Base-by-base conservation (phyloP, 2,888 invertebrate species). In the Temnothorax rugatulus region DNA sequence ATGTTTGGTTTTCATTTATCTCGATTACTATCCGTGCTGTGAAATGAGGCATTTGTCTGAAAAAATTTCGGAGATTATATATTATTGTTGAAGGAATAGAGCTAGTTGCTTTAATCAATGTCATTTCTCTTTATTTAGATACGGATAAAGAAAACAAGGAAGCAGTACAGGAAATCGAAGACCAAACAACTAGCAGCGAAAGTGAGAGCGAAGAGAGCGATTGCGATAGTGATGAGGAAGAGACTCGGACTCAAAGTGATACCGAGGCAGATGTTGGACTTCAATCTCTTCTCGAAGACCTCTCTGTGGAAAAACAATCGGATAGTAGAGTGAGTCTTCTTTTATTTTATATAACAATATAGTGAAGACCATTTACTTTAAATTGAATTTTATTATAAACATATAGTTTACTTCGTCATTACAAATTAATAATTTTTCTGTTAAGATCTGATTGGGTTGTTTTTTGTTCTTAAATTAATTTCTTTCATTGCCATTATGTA, bases 281-380 rank as follows among this genome's bases (percentile, higher is more conserved):
- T 1, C 96, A 96, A 91, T 96, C 96, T 84, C 94, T 97, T 21
- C 91, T 97, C 34, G 95, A 96, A 89, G 96, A 96, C 92, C 90
- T 93, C 61, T 92, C 93, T 1, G 18, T 18, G 1, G 94, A 94
- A 82, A 94, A 94, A 74, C 82, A 86, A 71, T 64, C 81, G 4
- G 84, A 82, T 8, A 69, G 68, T 8, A 91, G 89, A 83, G 90
- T 89, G 50, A 84, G 57, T 77, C 0, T 47, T n/a, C 4, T 44
- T n/a, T 38, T 54, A 50, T 68, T 8, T n/a, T 69, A n/a, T n/a
- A 15, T 29, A 8, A 68, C 4, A 29, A 68, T 68, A 34, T 44
- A 18, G 4, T 21, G 21, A 29, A 50, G 4, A 47, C 11, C 2
- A 9, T 66, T 41, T 44, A 18, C 1, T 29, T 47, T n/a, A 25